Evolutionary conservation across 2,113 vertebrate species (phyloP), one percentile per base, ranked within the genome.

Genomic region (Crocuta crocuta): DNA sequence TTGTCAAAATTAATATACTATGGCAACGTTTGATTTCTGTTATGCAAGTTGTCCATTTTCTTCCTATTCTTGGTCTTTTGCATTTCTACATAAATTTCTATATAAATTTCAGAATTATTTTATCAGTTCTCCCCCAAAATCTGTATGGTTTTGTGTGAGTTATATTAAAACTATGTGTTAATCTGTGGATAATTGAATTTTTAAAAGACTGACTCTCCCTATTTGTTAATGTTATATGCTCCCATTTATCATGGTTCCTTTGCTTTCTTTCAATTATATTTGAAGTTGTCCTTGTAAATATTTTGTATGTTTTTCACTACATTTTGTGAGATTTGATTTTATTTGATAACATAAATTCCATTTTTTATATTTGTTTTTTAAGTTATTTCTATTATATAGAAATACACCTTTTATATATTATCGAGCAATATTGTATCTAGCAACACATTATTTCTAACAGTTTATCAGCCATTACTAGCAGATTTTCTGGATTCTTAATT

Each of bases 321-420:
- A 78, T 45, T 24, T 9, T 80, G 31, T 85, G 24, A 21, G 39
- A 89, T 78, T 61, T 55, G 3, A 70, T 68, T 91, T 45, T 33
- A 76, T 68, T 45, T 45, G 6, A 23, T 39, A 74, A 66, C 4
- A 23, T 39, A 74, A 74, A 66, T 48, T 91, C 9, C 80, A 73
- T 66, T 76, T 91, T 91, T 50, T 71, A 74, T 66, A 81, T 79
- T 90, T 66, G 43, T 73, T 86, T 93, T 50, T 85, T 39, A 63
- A 71, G 10, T 83, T 80, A 45, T 73, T 45, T 89, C 33, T 48
- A 7, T 73, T 35, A 53, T 50, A 43, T 89, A 53, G 11, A 86
- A 73, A 86, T 6, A 86, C 3, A 80, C 61, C 35, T 82, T 86
- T 48, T 61, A 61, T 81, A 19, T 17, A 73, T 45, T 65, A 48